phyloP scores from a whole-genome alignment of 2,797 vertebrate species.

The Limosa lapponica region DNA sequence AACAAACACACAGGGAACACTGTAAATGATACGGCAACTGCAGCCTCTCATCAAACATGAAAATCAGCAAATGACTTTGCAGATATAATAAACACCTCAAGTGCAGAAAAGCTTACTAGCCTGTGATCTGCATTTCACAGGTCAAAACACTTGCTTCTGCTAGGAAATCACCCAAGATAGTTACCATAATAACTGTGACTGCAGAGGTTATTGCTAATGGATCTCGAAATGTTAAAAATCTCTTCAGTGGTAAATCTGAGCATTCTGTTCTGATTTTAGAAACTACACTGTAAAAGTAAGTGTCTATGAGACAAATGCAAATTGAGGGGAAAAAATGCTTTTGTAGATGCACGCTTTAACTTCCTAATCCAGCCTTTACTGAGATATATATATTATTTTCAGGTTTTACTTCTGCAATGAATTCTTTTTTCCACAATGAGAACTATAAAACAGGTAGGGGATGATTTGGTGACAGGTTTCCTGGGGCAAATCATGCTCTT shows the following conservation, averaged over 20 bases:
- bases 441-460: neutral
- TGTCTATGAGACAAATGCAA: neutral
- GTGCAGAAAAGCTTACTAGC: constrained; percentile 26
- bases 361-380: neutral
- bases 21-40: constrained; percentile 18
- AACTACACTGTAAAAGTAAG: neutral
- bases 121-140: constrained; percentile 37
- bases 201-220: constrained; percentile 42
- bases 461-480: neutral
- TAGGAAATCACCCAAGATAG: neutral
- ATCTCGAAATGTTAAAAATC: constrained; percentile 14
- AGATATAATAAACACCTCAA: constrained; percentile 46
- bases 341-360: neutral
- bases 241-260: neutral
- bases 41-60: constrained; percentile 42
- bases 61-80: constrained; percentile 51
- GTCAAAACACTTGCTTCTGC: constrained; percentile 20
- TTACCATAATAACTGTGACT: neutral
- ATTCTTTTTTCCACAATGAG: neutral
- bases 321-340: neutral
- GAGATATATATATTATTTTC: neutral
- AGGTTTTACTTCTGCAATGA: neutral
- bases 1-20: constrained; percentile 34
- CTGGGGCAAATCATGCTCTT: neutral
- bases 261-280: neutral